Conservation (phyloP, 1,140 invertebrate species). For the Drosophila sulfurigaster region DNA sequence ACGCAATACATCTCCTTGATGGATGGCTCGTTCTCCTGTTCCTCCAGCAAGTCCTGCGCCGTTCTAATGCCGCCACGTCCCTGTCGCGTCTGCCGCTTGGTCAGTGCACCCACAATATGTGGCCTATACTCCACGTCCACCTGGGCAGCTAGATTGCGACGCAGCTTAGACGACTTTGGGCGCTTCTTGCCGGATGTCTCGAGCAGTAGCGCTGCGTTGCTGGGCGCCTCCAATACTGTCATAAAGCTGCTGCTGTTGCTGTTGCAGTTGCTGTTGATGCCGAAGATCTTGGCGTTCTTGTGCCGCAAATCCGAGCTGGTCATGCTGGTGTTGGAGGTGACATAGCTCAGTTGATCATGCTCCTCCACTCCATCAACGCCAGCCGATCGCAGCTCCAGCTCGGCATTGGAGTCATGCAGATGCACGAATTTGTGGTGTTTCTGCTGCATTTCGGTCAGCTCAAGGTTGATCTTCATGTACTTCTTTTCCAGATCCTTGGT, state of each 20-base stretch:
- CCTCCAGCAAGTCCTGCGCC: constrained; percentile 7
- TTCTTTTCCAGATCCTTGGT: constrained; percentile 77
- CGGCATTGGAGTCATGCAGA: constrained; percentile 1
- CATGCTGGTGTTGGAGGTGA: constrained; percentile 45
- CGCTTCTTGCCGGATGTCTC: neutral
- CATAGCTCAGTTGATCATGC: neutral
- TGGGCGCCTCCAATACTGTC: constrained; percentile 54
- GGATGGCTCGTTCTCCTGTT: constrained; percentile 47
- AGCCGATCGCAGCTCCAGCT: constrained; percentile 13
- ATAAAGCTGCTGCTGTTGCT: constrained; percentile 68
- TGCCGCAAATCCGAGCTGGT: constrained; percentile 41
- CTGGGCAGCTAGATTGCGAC: constrained; percentile 25
- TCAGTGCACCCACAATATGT: constrained; percentile 31
- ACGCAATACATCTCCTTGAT: constrained; percentile 65
- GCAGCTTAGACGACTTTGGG: neutral
- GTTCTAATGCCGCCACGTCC: neutral
- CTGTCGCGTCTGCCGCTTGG: constrained; percentile 24
- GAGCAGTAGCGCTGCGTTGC: constrained; percentile 36
- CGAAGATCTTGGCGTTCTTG: constrained; percentile 36
- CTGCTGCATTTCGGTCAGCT: constrained; percentile 76
- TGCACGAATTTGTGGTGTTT: constrained; percentile 68
- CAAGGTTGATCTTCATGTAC: constrained; percentile 77
- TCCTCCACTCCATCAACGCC: constrained; percentile 43
- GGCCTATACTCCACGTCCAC: constrained; percentile 2
- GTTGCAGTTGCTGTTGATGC: constrained; percentile 56